These are phyloP conservation scores for Steinernema feltiae DNA, from an alignment of 1,140 invertebrate genomes.

Conservation along the genomic window DNA sequence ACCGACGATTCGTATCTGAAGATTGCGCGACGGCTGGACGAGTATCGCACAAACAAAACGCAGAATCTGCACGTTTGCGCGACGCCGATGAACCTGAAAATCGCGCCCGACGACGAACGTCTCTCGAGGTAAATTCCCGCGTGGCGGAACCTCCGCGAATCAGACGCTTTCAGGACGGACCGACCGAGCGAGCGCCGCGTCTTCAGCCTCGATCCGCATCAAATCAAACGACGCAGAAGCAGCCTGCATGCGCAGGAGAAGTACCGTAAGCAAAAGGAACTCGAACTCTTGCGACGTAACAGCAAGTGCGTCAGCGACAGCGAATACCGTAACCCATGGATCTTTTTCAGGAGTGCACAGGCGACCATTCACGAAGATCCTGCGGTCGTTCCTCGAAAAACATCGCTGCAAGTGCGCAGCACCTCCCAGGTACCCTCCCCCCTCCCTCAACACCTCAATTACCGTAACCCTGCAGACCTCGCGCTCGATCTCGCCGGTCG, in stretches of 20 bases:
- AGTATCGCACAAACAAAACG: constrained; percentile 47
- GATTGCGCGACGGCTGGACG: constrained; percentile 52
- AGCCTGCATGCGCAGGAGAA: constrained; percentile 1
- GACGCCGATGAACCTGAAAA: neutral
- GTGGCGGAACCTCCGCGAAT: neutral
- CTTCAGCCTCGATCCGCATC: constrained; percentile 5
- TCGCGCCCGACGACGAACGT: neutral
- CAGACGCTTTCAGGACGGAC: neutral
- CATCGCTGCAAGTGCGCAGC: neutral
- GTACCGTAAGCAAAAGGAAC: neutral
- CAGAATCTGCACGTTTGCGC: constrained; percentile 37
- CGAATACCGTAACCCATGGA: neutral
- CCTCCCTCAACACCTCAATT: neutral
- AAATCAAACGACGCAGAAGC: constrained; percentile 1
- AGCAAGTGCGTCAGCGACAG: neutral
- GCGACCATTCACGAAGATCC: neutral
- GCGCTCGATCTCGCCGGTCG: constrained; percentile 17
- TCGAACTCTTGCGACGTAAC: neutral
- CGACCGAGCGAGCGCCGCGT: constrained; percentile 10
- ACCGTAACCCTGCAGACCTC: constrained; percentile 3
- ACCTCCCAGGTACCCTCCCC: neutral
- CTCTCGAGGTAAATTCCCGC: neutral
- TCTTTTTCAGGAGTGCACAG: neutral
- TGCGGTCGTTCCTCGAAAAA: neutral
- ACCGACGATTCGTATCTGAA: constrained; percentile 56